Evolutionary conservation across 2,113 vertebrate genomes (phyloP), one percentile per base, ranked within the genome.

Genomic region (Heterochromis multidens): DNA sequence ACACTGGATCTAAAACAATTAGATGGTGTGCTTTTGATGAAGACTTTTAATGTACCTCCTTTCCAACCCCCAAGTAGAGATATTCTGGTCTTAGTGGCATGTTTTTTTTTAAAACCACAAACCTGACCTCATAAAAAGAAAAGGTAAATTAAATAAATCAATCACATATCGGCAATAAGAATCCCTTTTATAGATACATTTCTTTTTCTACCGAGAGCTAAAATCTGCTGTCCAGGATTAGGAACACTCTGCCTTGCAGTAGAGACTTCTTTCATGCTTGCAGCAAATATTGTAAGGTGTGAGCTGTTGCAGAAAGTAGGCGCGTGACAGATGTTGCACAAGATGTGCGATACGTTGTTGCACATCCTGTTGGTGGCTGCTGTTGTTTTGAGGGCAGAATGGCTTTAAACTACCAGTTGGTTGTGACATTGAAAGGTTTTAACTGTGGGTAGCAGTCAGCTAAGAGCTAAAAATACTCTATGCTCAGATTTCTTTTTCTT

Each of bases 341-440:
- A 81, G 70, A 67, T 7, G 49, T 43, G 60, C 29, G 25, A 31
- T 2, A 60, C 31, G 2, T 52, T 52, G 33, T 46, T 70, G 65
- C 81, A 85, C 70, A 77, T 89, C 83, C 87, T 81, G 81, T 33
- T 27, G 25, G 58, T 29, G 79, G 63, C 63, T 70, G 6, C 21
- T 0, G 37, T 43, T 61, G 65, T 63, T 79, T 46, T 27, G 17
- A 27, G 27, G 6, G 2, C 60, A 76, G 54, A 79, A 56, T 52
- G 7, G 35, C 33, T 21, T 12, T 40, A 21, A 78, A 23, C 16
- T 59, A 16, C 21, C 1, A 49, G 49, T 29, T 17, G 60, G 57
- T 31, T n/a, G 49, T 57, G 17, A 3, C 23, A 14, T 60, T 60
- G 1, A 72, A 6, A 25, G 54, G 43, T 52, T 54, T 27, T n/a